Base-by-base conservation (phyloP, 2,113 vertebrate species). In the Athene noctua region DNA sequence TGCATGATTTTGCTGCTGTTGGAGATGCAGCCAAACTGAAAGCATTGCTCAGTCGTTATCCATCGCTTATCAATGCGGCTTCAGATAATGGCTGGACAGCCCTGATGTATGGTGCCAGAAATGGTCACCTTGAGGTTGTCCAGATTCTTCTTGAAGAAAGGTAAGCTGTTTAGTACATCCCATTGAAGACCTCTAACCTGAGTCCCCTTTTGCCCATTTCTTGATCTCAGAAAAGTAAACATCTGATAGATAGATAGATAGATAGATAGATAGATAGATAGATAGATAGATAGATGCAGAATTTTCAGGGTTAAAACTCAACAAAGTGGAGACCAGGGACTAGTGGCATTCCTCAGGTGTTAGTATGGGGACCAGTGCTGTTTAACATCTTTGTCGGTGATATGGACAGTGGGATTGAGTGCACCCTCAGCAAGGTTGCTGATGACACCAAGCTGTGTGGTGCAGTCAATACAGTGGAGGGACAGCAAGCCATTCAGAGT, bases 61-160 rank as follows among this genome's bases (percentile, higher is more conserved):
- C 98, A 0, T 98, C 98, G 0, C 98, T 99, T 71, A 51, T 99
- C 77, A 98, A 99, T 66, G 97, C 97, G 90, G 88, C 97, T 23
- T 97, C 98, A 40, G 89, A 94, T 82, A 98, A 98, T 3, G 99
- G 99, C 94, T 99, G 99, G 99, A 99, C 98, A 16, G 99, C 99
- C 11, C 93, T 99, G 86, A 99, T 99, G 99, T 97, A 98, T 38
- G 99, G 98, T 8, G 98, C 99, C 19, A 98, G 99, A 62, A 99
- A 99, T 34, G 99, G 99, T 36, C 99, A 99, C 88, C 86, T 94
- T 15, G 83, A 97, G 3, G 91, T 98, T 68, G 98, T 97, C 70
- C 97, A 98, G 40, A 55, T 95, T 81, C 98, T 99, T 66, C 98
- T 99, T 87, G 97, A 98, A 18, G 97, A 98, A 79, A 98, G 99